These are phyloP conservation scores for Herminia tarsipennalis DNA, from an alignment of 2,888 invertebrate genomes.

Conservation along the genomic window DNA sequence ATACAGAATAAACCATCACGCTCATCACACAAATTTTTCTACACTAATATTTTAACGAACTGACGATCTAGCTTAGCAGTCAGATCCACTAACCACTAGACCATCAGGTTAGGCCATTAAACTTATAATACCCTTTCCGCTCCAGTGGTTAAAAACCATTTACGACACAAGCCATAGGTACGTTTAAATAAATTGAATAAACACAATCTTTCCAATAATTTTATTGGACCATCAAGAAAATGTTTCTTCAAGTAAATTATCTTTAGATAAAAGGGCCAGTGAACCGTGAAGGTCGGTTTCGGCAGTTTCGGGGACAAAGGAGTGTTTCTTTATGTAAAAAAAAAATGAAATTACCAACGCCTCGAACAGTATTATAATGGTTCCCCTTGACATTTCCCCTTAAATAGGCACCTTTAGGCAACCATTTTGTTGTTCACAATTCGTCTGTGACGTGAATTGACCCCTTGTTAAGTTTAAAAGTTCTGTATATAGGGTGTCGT, in stretches of 20 bases:
- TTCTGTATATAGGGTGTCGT: constrained; percentile 23
- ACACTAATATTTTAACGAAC: too few relatives aligned
- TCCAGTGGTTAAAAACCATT: too few relatives aligned
- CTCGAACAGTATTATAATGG: constrained; percentile 42
- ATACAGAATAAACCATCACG: too few relatives aligned
- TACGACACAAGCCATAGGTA: too few relatives aligned
- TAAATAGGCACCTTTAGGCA: constrained; percentile 37
- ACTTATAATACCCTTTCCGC: too few relatives aligned
- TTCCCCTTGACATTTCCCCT: constrained; percentile 43
- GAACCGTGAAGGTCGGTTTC: constrained; percentile 51
- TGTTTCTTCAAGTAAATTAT: constrained; percentile 48
- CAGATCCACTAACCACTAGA: too few relatives aligned
- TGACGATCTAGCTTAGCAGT: too few relatives aligned
- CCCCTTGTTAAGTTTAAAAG: constrained; percentile 32
- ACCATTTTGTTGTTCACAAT: constrained; percentile 39
- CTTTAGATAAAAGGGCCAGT: constrained; percentile 46
- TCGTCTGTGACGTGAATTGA: constrained; percentile 36
- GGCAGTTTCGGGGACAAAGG: constrained; percentile 48
- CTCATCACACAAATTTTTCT: too few relatives aligned
- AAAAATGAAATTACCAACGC: constrained; percentile 47
- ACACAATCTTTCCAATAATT: constrained; percentile 43
- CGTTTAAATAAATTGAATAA: constrained; percentile 45
- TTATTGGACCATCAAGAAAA: constrained; percentile 31
- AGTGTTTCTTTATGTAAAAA: constrained; percentile 42
- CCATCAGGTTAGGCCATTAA: too few relatives aligned